A percentile compares a stretch with the other conserved stretches of the same genome.
These are phyloP conservation scores for Scalopus aquaticus DNA, from an alignment of 2,113 vertebrate species.

Conservation along the genomic window DNA sequence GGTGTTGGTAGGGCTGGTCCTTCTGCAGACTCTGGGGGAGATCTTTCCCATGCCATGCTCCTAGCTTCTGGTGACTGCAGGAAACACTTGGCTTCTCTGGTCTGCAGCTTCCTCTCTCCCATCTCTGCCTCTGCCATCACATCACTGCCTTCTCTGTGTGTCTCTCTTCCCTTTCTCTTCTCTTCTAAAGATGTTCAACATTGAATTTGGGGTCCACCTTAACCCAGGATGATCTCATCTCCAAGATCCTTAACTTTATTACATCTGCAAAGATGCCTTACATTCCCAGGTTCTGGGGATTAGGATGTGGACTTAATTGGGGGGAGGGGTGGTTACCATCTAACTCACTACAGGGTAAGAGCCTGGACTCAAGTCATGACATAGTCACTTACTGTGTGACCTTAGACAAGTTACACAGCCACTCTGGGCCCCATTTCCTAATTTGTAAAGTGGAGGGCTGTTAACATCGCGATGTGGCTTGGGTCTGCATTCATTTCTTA, in stretches of 20 bases:
- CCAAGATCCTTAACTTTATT: background rate
- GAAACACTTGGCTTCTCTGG: too few relatives aligned
- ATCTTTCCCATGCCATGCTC: too few relatives aligned
- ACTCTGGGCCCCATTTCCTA: background rate
- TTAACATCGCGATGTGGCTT: too few relatives aligned
- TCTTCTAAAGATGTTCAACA: background rate
- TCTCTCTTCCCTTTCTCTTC: background rate
- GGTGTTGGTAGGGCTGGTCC: background rate
- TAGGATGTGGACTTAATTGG: background rate
- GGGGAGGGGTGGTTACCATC: background rate
- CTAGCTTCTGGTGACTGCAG: background rate
- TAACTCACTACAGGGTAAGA: background rate
- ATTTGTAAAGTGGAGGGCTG: background rate
- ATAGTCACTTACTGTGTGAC: background rate
- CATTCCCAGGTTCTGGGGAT: background rate
- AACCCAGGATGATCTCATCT: background rate
- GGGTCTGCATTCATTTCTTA: too few relatives aligned
- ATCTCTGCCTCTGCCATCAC: background rate
- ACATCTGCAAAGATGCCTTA: background rate
- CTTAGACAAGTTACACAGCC: background rate
- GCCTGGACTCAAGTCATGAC: background rate
- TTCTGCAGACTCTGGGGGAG: background rate
- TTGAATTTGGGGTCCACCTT: background rate
- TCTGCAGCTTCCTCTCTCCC: rapidly evolving
- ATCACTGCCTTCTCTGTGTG: rapidly evolving